These are phyloP conservation scores for Drosophila rhopaloa DNA, from an alignment of 1,140 invertebrate genomes.

Conservation along the genomic window DNA sequence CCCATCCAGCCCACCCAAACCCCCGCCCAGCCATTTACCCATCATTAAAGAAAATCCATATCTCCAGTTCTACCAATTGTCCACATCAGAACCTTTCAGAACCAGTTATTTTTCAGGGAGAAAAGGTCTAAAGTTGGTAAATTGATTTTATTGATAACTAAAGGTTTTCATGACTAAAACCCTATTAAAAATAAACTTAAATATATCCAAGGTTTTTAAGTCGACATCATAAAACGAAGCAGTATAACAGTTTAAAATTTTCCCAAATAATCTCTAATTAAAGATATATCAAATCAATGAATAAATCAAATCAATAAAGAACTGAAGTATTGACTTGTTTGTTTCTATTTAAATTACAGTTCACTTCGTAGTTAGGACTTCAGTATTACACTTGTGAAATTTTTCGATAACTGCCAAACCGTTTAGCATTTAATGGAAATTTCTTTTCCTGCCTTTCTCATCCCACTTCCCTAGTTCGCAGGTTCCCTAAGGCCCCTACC, in stretches of 20 bases:
- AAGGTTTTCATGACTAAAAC: too few species aligned
- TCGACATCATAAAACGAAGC: too few species aligned
- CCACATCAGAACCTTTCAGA: neutral
- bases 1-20: slow-evolving; percentile 6
- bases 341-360: too few species aligned
- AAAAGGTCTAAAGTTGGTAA: neutral
- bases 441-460: neutral
- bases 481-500: neutral
- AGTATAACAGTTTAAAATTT: too few species aligned
- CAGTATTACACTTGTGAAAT: neutral
- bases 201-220: too few species aligned
- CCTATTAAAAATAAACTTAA: too few species aligned
- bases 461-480: neutral
- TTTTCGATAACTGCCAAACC: neutral
- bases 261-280: too few species aligned
- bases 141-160: neutral
- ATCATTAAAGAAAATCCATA: slow-evolving; percentile 1
- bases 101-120: neutral
- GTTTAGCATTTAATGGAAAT: neutral
- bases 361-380: neutral
- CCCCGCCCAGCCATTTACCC: slow-evolving; percentile 2
- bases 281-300: too few species aligned
- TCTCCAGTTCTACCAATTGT: neutral
- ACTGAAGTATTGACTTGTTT: too few species aligned
- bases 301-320: too few species aligned